These are phyloP conservation scores for Telenomus remus DNA, from an alignment of 1,140 invertebrate genomes.

Conservation along the genomic window DNA sequence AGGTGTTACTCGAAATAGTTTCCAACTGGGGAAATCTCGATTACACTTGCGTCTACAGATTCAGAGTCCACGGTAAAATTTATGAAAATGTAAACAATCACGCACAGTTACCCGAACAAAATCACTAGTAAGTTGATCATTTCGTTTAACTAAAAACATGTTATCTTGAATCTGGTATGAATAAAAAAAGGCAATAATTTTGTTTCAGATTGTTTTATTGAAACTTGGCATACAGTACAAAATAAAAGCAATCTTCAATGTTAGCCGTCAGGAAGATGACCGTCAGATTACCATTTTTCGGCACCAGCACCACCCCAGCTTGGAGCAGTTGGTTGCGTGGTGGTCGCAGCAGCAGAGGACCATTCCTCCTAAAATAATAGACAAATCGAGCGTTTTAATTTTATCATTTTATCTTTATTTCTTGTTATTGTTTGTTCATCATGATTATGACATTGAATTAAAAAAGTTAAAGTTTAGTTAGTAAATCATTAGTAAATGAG, in stretches of 20 bases:
- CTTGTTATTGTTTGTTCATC: not conserved
- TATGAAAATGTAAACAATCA: not conserved
- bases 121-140: too few relatives aligned
- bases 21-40: constrained; percentile 94
- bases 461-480: not conserved
- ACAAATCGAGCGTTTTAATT: constrained; percentile 1
- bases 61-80: constrained; percentile 91
- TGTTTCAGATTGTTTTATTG: too few relatives aligned
- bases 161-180: too few relatives aligned
- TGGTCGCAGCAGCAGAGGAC: constrained; percentile 51
- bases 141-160: too few relatives aligned
- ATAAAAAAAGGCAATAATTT: too few relatives aligned
- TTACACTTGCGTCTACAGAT: constrained; percentile 96
- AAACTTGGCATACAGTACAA: too few relatives aligned
- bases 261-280: too few relatives aligned
- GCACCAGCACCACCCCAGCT: constrained; percentile 69
- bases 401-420: constrained; percentile 1
- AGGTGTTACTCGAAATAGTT: constrained; percentile 81
- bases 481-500: too few relatives aligned
- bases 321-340: constrained; percentile 46
- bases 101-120: too few relatives aligned
- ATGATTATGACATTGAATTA: not conserved
- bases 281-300: constrained; percentile 60
- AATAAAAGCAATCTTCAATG: too few relatives aligned
- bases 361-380: constrained; percentile 66